These are phyloP conservation scores for Kryptopterus vitreolus DNA, from an alignment of 2,797 vertebrate species.

Conservation along the genomic window DNA sequence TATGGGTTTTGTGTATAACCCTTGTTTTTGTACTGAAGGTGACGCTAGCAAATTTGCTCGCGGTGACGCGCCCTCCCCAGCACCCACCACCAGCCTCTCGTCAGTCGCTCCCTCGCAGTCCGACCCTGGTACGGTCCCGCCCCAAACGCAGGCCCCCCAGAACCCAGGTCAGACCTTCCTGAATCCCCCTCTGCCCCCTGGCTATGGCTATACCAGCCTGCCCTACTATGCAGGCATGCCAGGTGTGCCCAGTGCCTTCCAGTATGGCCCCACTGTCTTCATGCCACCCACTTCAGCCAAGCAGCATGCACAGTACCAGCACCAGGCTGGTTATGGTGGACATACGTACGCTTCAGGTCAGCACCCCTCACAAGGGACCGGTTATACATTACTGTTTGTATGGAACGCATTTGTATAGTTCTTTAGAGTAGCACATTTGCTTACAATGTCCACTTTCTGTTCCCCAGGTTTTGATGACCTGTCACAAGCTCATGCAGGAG, in stretches of 20 bases:
- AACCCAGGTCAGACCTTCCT: conserved; percentile 89
- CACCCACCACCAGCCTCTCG: conserved; percentile 85
- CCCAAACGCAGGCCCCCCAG: conserved; percentile 69
- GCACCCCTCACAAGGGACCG: background rate
- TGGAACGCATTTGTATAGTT: conserved; percentile 10
- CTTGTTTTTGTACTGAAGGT: conserved; percentile 70
- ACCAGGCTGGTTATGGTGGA: conserved; percentile 87
- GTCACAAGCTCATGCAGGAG: conserved; percentile 85
- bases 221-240: conserved; percentile 91
- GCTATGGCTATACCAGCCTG: conserved; percentile 94
- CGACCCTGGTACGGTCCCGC: conserved; percentile 69
- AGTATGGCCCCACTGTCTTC: conserved; percentile 93
- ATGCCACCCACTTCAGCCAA: conserved; percentile 92
- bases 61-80: conserved; percentile 91
- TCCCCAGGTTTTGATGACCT: conserved; percentile 90
- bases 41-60: conserved; percentile 94
- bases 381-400: background rate
- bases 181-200: conserved; percentile 89
- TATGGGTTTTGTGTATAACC: background rate
- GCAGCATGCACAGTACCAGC: conserved; percentile 88
- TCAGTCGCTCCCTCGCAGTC: conserved; percentile 71
- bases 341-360: conserved; percentile 88
- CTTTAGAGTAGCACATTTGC: background rate
- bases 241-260: conserved; percentile 91
- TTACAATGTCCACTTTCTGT: background rate